Evolutionary conservation across 2,888 invertebrate genomes (phyloP).

Genomic region (Eupelmus urozonus): DNA sequence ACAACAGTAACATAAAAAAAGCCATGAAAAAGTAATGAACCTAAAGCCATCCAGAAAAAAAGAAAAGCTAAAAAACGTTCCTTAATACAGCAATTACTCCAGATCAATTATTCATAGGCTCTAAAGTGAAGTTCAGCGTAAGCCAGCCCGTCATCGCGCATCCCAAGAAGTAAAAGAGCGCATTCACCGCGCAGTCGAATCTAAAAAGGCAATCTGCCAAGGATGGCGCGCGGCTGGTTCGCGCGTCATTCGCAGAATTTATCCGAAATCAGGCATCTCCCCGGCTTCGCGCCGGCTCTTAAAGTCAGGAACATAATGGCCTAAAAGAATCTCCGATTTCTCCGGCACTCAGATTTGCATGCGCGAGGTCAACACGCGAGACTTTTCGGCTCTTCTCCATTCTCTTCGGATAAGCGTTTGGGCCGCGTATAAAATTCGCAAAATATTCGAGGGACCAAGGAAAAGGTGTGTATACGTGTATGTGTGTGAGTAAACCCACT

Average conservation of each 20-base stretch:
- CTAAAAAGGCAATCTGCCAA: slow-evolving; percentile 10
- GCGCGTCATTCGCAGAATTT: slow-evolving; percentile 28
- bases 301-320: slow-evolving; percentile 45
- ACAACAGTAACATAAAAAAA: too few relatives aligned
- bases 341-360: slow-evolving; percentile 35
- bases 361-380: slow-evolving; percentile 42
- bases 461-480: too few relatives aligned
- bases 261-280: slow-evolving; percentile 29
- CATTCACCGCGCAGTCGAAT: too few relatives aligned
- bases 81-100: neutral
- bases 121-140: neutral
- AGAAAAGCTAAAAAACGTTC: neutral
- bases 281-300: slow-evolving; percentile 15
- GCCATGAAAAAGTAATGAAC: too few relatives aligned
- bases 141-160: neutral
- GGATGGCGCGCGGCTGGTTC: neutral
- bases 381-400: neutral
- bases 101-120: slow-evolving; percentile 28
- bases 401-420: neutral
- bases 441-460: slow-evolving; percentile 50
- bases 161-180: neutral
- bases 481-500: neutral
- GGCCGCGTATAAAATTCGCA: slow-evolving; percentile 27
- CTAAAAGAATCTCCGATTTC: slow-evolving; percentile 32
- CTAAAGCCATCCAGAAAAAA: too few relatives aligned